Evolutionary conservation across 2,113 vertebrate genomes (phyloP), one percentile per base, ranked within the genome.

Genomic region (Poeciliopsis prolifica): DNA sequence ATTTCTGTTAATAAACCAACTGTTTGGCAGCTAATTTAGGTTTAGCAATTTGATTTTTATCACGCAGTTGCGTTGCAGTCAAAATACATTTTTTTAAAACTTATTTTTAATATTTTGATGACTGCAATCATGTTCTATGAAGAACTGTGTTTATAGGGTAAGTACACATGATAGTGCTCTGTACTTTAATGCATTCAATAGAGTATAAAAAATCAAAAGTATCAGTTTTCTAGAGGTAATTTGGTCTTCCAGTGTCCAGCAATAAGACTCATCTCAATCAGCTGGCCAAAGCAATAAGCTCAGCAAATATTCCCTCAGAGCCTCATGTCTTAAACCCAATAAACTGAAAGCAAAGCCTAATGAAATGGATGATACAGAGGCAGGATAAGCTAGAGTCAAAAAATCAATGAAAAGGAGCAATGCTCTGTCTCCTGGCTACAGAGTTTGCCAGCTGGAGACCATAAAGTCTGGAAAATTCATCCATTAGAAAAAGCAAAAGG

Each of bases 321-420:
- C 42, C 48, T 69, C 33, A 22, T 61, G 83, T 72, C 72, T 83
- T 82, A 78, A 88, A 88, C 85, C 70, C 80, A 90, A 88, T 88
- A 86, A 85, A 85, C 68, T 14, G 2, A 4, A 62, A 84, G 84
- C 48, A 78, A 40, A 76, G 75, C 75, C 61, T 87, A 87, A 90
- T 88, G 80, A 88, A 87, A 87, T 83, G 80, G 81, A 66, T 71
- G 64, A 83, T 86, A 83, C 75, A 87, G 68, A 69, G 61, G 70
- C 62, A 79, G 78, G 75, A 64, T 61, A 15, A 75, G 65, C 71
- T 79, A 30, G 68, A 26, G 22, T 68, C 72, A 75, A 65, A 79
- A 37, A 72, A 87, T 87, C 88, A 71, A 86, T 84, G 82, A 68
- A 77, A n/a, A 58, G 51, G 22, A 58, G 51, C 8, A 24, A 58